Percentiles rank a stretch among this genome's conserved stretches.
Conservation (phyloP, 2,888 invertebrate species). For the Craniophora ligustri region DNA sequence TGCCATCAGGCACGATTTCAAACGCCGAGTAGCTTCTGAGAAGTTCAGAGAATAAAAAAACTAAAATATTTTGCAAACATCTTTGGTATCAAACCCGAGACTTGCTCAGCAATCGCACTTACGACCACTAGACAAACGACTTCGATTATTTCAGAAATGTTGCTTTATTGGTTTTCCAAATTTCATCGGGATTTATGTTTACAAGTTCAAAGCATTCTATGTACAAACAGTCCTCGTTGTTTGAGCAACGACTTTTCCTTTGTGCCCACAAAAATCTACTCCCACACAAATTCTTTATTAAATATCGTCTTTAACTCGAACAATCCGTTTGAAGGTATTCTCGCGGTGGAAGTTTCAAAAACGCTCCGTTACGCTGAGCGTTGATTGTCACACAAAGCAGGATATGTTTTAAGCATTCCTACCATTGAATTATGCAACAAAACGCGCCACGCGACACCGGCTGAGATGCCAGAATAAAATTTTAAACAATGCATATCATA, state of each 20-base stretch:
- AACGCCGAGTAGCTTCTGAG: too few species aligned
- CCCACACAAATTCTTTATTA: constrained; percentile 47
- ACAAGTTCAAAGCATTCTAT: constrained; percentile 5
- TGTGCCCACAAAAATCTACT: constrained; percentile 27
- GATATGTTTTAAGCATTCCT: constrained; percentile 67
- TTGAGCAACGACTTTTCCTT: constrained; percentile 25
- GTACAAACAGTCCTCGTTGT: constrained; percentile 4
- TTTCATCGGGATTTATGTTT: background rate
- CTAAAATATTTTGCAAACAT: too few species aligned
- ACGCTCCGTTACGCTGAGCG: constrained; percentile 55
- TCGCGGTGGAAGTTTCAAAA: constrained; percentile 61
- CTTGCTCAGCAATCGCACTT: too few species aligned
- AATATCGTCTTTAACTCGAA: constrained; percentile 48
- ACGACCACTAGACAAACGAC: too few species aligned
- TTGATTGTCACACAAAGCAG: constrained; percentile 60
- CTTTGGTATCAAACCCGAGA: too few species aligned
- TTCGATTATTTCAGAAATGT: background rate
- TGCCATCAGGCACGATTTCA: too few species aligned
- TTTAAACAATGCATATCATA: constrained; percentile 69
- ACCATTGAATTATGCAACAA: constrained; percentile 75
- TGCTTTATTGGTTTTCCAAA: background rate
- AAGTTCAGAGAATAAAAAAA: too few species aligned
- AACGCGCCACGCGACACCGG: constrained; percentile 61
- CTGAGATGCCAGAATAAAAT: constrained; percentile 63
- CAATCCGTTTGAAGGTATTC: constrained; percentile 49